Base-by-base conservation (phyloP, 2,113 vertebrate genomes). In the Puntigrus tetrazona region DNA sequence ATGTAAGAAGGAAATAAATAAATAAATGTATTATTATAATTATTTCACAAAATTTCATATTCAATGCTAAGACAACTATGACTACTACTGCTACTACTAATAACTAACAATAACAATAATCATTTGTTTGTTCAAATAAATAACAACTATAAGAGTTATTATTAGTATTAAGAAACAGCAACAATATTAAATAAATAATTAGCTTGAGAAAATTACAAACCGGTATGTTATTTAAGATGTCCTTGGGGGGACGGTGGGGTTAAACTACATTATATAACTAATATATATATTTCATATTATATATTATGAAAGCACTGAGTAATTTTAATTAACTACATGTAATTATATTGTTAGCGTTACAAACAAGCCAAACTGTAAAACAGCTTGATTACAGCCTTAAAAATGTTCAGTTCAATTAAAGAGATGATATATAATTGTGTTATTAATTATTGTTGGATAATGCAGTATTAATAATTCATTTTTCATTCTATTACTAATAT, bases 401-500 rank as follows among this genome's bases (percentile, higher is more conserved):
- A n/a, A 4, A 16, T 34, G 18, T 34, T 20, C 7, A 34, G 14
- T 18, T 20, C 3, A 67, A 36, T 67, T 31, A 20, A 67, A 31
- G 2, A 2, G 2, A 38, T 36, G 8, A 22, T 36, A 69, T 69
- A 29, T 63, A 11, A 22, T 11, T 69, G 31, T 22, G 2, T 25
- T 25, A 25, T 25, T 72, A 43, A 72, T 25, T 13, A 43, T 43
- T 25, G 11, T 43, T 72, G 43, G 13, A 43, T 72, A 72, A 78
- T 27, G 4, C 25, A 61, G 41, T 61, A 41, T 78, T 59, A 25
- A 61, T 41, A 18, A 34, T 31, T n/a, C 0, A 50, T 34, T 43
- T 59, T 43, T 63, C n/a, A n/a, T 27, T 27, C 1, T 31, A 14
- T 80, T 70, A 25, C 31, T 81, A 81, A 81, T 81, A 81, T 80